Conservation (phyloP, 2,113 vertebrate genomes). For the Etheostoma cragini region DNA sequence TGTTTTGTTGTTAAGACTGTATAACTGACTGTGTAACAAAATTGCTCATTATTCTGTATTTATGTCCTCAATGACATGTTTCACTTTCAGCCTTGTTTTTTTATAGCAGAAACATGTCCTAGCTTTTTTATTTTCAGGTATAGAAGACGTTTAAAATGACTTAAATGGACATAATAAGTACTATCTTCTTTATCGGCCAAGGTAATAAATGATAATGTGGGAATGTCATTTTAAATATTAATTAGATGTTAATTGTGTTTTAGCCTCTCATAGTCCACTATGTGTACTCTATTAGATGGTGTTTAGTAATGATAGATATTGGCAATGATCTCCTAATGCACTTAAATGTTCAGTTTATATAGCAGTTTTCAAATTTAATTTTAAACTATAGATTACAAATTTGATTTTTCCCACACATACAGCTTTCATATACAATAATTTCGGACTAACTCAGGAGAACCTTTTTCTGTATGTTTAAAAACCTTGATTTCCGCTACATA, state of each 20-base stretch:
- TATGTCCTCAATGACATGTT: not conserved
- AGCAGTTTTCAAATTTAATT: not conserved
- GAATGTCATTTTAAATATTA: not conserved
- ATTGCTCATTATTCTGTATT: constrained; percentile 1
- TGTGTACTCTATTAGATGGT: constrained; percentile 27
- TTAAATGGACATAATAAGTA: constrained; percentile 47
- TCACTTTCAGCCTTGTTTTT: constrained; percentile 5
- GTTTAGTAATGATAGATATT: constrained; percentile 6
- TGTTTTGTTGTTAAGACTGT: not conserved
- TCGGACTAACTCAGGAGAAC: not conserved
- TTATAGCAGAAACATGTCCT: constrained; percentile 53
- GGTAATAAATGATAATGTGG: constrained; percentile 51
- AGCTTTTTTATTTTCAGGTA: constrained; percentile 77
- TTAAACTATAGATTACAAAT: not conserved
- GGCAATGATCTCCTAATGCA: constrained; percentile 3
- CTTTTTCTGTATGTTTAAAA: not conserved
- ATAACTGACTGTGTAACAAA: not conserved
- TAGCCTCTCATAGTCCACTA: constrained; percentile 24
- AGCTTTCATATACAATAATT: not conserved
- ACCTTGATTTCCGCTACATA: not conserved
- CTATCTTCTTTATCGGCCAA: constrained; percentile 53
- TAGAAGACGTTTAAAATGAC: constrained; percentile 68
- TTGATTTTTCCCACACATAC: not conserved
- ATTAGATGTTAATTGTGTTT: constrained; percentile 26
- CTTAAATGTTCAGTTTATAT: constrained; percentile 7